These are phyloP conservation scores for Thumatha senex DNA, from an alignment of 2,888 invertebrate genomes.

Conservation along the genomic window DNA sequence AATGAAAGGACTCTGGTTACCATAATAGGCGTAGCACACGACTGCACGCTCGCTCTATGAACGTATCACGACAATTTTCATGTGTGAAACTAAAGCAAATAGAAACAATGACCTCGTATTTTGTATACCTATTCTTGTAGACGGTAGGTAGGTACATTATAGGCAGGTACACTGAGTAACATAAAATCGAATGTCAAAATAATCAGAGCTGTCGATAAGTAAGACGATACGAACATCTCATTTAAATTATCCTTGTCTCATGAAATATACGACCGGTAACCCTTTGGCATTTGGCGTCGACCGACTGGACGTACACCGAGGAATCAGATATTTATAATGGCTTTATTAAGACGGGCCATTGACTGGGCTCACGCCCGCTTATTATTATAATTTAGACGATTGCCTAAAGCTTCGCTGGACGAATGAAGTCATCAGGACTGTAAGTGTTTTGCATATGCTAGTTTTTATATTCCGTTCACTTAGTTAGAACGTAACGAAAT, in stretches of 20 bases:
- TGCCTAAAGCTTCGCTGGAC: slow-evolving; percentile 72
- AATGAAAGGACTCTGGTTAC: slow-evolving; percentile 28
- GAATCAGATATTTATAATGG: slow-evolving; percentile 81
- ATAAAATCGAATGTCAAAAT: slow-evolving; percentile 38
- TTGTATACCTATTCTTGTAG: background rate
- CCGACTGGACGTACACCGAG: slow-evolving; percentile 61
- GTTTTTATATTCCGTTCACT: slow-evolving; percentile 26
- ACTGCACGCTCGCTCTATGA: slow-evolving; percentile 35
- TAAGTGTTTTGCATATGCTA: slow-evolving; percentile 31
- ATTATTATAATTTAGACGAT: slow-evolving; percentile 83
- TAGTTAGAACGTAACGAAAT: slow-evolving; percentile 9
- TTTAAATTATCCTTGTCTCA: slow-evolving; percentile 52
- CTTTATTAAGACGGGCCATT: slow-evolving; percentile 79
- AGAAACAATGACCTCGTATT: slow-evolving; percentile 17
- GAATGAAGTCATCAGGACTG: slow-evolving; percentile 76
- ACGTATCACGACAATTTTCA: slow-evolving; percentile 34
- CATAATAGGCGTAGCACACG: slow-evolving; percentile 39
- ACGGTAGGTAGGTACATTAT: background rate
- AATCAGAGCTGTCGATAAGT: slow-evolving; percentile 38
- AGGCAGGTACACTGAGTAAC: slow-evolving; percentile 13
- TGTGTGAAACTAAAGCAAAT: slow-evolving; percentile 23
- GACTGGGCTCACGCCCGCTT: slow-evolving; percentile 77
- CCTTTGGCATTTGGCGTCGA: slow-evolving; percentile 69
- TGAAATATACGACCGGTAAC: slow-evolving; percentile 60
- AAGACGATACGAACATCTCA: slow-evolving; percentile 43